Evolutionary conservation across 1,140 invertebrate species (phyloP), one percentile per base, ranked within the genome.

Genomic region (Drosophila serrata): DNA sequence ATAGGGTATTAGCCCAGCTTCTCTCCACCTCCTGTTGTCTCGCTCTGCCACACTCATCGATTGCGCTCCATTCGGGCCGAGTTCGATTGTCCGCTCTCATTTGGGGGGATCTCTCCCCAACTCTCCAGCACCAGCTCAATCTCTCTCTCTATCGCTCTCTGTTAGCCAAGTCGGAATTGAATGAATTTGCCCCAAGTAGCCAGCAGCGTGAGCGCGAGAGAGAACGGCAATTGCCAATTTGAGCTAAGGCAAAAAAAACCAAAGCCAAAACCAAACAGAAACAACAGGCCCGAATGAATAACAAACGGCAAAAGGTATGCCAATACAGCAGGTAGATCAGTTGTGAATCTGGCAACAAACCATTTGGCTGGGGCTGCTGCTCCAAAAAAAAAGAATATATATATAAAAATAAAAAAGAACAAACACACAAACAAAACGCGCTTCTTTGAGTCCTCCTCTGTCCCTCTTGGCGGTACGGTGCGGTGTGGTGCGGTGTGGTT

Each of bases 331-430:
- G 84, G 84, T 88, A 88, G 84, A 88, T 88, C 84, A 88, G 84
- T 88, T 88, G 85, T 88, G 84, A 88, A 88, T 90, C 85, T 88
- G 84, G 85, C 85, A 88, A 88, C 84, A 88, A 88, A 88, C 73
- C 72, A 90, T 68, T 86, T 87, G 77, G 82, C 79, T 88, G 81
- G 84, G 75, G 72, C 69, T 69, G 79, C 45, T 85, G 77, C 75
- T 64, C 75, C 63, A 65, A 37, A 61, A 53, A 55, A 64, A 40
- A 55, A 55, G 15, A 46, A 46, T 15, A 9, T 17, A 43, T n/a
- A 13, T 42, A 43, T 4, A 57, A 35, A 63, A 48, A 61, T 39
- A 58, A 74, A 64, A 53, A 35, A 63, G 43, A 61, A 39, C 19
- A 45, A 51, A 74, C 57, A 24, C 45, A 17, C 5, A 46, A 45